Evolutionary conservation across 2,888 invertebrate species (phyloP), one percentile per base, ranked within the genome.

Genomic region (Xestia c-nigrum): DNA sequence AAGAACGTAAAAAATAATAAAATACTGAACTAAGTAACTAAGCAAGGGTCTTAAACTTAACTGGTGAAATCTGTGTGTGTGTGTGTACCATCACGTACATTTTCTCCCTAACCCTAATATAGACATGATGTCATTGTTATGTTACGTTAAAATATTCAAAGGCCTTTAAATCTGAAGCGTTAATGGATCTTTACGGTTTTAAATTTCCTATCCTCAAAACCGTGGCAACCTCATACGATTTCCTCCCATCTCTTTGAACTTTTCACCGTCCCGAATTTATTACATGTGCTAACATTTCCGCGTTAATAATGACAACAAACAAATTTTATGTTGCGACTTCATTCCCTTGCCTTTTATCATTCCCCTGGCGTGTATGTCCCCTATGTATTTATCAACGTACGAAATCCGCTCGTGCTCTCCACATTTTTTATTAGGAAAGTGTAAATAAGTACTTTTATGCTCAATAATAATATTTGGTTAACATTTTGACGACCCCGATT

Each of bases 231-330:
- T n/a, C 68, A 73, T 69, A 40, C 21, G 43, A 78, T 64, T 43
- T 65, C 40, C 16, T 19, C 1, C 19, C 19, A 52, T 67, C 43
- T 19, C 67, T 76, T 80, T 83, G 63, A 77, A 80, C 72, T 68
- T 19, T 47, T 79, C 47, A 61, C 43, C n/a, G 52, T n/a, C 50
- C 52, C 63, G 71, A 80, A 83, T 69, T 61, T 69, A 77, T 77
- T 73, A 64, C 12, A 77, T 57, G 57, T 59, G 70, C 14, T 64
- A 69, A 73, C 31, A 76, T 77, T 77, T 70, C 52, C 69, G 50
- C 57, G 70, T 83, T 80, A 74, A 78, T 70, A 72, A 83, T 71
- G 66, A 24, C 57, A 78, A 71, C 50, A 72, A 78, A 76, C 76
- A 83, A 76, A 77, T 83, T 85, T 76, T 68, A 61, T 57, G 66